phyloP scores from a whole-genome alignment of 1,140 invertebrate species.

The Achatina immaculata region DNA sequence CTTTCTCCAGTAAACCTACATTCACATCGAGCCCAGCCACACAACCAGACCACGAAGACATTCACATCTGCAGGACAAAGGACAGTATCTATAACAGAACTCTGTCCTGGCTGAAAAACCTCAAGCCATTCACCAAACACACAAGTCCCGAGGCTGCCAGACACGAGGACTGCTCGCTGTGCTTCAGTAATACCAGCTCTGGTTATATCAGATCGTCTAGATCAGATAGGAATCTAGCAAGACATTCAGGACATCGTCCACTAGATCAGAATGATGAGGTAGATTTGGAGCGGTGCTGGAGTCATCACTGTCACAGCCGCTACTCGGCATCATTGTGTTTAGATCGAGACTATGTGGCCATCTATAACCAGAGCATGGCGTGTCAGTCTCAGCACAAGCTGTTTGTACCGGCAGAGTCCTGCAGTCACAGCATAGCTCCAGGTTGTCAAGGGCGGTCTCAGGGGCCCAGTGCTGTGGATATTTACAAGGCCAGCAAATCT shows the following conservation, averaged over 20 bases:
- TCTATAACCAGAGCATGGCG: neutral
- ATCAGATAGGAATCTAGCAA: conserved; percentile 18
- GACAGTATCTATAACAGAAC: conserved; percentile 50
- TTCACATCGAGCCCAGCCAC: neutral
- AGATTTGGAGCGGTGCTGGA: neutral
- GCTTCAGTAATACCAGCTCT: neutral
- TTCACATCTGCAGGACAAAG: conserved; percentile 29
- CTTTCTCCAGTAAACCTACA: no score
- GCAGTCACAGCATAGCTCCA: neutral
- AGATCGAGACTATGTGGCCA: neutral
- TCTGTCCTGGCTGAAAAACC: conserved; percentile 47
- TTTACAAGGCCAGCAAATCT: neutral
- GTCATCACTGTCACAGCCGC: neutral
- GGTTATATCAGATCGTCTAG: conserved; percentile 1
- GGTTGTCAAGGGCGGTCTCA: neutral
- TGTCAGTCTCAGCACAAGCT: neutral
- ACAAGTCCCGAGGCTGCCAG: neutral
- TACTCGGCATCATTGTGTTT: conserved; percentile 21
- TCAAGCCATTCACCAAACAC: conserved; percentile 44
- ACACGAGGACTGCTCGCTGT: neutral
- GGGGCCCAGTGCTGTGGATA: neutral
- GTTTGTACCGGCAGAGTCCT: neutral
- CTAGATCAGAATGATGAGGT: neutral
- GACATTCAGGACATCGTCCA: neutral
- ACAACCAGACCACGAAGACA: neutral